A percentile compares a stretch with the other conserved stretches of the same genome.
These are phyloP conservation scores for Cordylochernes scorpioides DNA, from an alignment of 2,888 invertebrate species.

Conservation along the genomic window DNA sequence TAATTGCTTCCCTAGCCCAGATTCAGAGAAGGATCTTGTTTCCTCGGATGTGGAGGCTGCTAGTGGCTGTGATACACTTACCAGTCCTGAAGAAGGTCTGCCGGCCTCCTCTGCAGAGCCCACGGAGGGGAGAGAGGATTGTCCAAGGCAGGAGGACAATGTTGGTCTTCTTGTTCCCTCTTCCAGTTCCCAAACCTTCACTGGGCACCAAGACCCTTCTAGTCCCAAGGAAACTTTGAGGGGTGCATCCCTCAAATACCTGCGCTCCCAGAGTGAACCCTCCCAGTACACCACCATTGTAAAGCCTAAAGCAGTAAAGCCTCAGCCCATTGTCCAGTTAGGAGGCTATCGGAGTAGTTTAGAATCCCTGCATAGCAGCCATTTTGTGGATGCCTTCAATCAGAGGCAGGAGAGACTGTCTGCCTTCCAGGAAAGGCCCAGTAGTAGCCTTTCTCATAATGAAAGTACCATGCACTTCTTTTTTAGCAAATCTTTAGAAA, in stretches of 20 bases:
- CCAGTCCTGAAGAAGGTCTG: no score
- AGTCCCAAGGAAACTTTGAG: background rate
- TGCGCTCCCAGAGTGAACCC: constrained; percentile 9
- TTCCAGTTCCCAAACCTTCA: no score
- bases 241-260: no score
- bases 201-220: no score
- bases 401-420: constrained; percentile 11
- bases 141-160: no score
- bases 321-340: constrained; percentile 6
- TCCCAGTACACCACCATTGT: constrained; percentile 12
- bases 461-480: constrained; percentile 10
- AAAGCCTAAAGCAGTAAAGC: constrained; percentile 13
- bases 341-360: constrained; percentile 9
- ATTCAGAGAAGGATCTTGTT: no score
- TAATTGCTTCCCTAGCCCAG: no score
- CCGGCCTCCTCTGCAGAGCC: no score
- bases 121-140: no score
- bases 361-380: constrained; percentile 10
- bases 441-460: constrained; percentile 12
- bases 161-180: no score
- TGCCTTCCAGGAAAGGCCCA: constrained; percentile 11
- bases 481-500: constrained; percentile 13
- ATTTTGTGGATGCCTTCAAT: constrained; percentile 9
- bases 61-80: no score
- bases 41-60: no score